Evolutionary conservation across 2,113 vertebrate species (phyloP).

Genomic region (Chaetura pelagica): DNA sequence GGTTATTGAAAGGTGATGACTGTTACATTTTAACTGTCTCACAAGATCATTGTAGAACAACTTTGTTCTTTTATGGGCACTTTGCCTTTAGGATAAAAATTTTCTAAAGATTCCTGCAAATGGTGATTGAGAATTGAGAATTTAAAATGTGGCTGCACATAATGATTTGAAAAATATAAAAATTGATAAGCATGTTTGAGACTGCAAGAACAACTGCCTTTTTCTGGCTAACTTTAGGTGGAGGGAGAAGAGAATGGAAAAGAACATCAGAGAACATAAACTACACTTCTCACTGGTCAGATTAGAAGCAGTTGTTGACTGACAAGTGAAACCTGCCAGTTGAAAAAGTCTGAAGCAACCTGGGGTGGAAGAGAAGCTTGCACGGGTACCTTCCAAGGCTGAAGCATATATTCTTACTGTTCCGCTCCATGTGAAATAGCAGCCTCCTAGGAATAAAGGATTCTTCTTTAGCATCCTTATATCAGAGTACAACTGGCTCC

Average conservation of each 20-base stretch:
- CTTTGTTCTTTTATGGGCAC: not conserved
- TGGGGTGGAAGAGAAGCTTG: not conserved
- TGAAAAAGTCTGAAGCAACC: not conserved
- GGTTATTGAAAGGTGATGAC: not conserved
- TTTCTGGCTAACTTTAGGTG: not conserved
- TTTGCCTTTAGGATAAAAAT: not conserved
- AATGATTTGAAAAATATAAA: not conserved
- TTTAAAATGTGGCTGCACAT: rapidly evolving
- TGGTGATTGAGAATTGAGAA: not conserved
- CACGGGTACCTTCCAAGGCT: not conserved
- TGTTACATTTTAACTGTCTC: not conserved
- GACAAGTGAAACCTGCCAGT: not conserved
- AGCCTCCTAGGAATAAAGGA: not conserved
- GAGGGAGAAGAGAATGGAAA: not conserved
- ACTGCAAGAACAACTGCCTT: not conserved
- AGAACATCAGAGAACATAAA: not conserved
- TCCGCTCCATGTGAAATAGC: not conserved
- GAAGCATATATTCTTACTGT: not conserved
- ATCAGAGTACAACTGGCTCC: not conserved
- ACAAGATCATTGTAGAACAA: not conserved
- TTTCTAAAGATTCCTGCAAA: not conserved
- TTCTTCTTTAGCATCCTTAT: not conserved
- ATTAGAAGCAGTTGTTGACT: not conserved
- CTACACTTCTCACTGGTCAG: not conserved
- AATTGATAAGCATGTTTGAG: not conserved